Evolutionary conservation across 2,113 vertebrate species (phyloP).

Genomic region (Cyanocitta stelleri): DNA sequence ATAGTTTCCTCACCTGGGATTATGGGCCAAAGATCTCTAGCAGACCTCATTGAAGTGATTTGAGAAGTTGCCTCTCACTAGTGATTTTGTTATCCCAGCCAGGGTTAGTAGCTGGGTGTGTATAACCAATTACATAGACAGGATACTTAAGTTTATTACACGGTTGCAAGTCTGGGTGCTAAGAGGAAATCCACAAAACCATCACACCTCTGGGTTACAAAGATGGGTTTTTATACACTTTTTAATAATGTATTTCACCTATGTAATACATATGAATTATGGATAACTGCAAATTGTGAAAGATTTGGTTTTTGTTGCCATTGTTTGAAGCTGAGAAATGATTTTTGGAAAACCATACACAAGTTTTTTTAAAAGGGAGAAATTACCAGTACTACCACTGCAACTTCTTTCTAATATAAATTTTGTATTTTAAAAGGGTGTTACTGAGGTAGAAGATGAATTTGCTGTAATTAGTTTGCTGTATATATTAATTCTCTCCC

Average conservation of each 20-base stretch:
- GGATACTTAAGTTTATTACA: background rate
- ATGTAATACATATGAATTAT: background rate
- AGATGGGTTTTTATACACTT: background rate
- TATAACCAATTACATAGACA: background rate
- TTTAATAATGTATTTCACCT: background rate
- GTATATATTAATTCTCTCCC: background rate
- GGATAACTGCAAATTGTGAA: background rate
- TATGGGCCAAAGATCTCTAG: background rate
- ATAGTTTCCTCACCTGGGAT: background rate
- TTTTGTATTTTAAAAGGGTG: background rate
- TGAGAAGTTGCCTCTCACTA: background rate
- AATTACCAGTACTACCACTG: background rate
- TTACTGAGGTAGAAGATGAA: background rate
- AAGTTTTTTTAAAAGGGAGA: background rate
- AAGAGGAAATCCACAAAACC: background rate
- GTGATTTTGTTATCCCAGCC: background rate
- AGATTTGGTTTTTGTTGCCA: background rate
- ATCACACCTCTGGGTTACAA: background rate
- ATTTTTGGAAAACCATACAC: background rate
- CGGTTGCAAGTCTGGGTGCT: background rate
- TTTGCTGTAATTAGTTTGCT: background rate
- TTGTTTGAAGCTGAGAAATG: background rate
- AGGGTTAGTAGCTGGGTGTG: background rate
- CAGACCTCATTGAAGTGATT: background rate
- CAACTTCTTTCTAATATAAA: background rate